phyloP scores from a whole-genome alignment of 2,888 invertebrate species.

The Hirtodrosophila confusa region DNA sequence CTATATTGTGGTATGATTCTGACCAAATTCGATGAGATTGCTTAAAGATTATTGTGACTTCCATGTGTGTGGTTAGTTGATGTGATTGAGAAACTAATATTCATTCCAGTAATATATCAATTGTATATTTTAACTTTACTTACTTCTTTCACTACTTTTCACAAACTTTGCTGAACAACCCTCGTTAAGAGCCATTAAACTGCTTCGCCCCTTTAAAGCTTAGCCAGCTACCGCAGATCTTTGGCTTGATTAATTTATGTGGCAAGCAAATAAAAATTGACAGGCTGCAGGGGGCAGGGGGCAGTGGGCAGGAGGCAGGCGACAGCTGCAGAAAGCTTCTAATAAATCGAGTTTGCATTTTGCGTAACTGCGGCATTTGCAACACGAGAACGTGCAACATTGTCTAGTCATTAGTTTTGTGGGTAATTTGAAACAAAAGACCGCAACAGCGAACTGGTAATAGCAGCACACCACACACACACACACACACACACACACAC shows the following conservation, averaged over 20 bases:
- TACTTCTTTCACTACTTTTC: no score
- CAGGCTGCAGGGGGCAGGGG: background rate
- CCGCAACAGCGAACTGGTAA: slow-evolving; percentile 18
- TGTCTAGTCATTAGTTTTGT: slow-evolving; percentile 31
- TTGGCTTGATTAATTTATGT: slow-evolving; percentile 44
- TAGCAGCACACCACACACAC: slow-evolving; percentile 16
- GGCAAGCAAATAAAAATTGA: slow-evolving; percentile 9
- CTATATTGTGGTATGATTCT: no score
- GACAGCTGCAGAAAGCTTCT: slow-evolving; percentile 52
- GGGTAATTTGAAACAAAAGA: slow-evolving; percentile 54
- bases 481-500: slow-evolving; percentile 12
- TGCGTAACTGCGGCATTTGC: slow-evolving; percentile 59
- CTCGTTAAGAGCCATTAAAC: slow-evolving; percentile 19
- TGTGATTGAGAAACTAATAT: no score
- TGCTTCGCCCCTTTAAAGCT: slow-evolving; percentile 15
- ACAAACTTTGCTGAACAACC: background rate
- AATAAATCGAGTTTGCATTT: slow-evolving; percentile 39
- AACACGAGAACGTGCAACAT: slow-evolving; percentile 33
- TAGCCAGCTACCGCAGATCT: background rate
- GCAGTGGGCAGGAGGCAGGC: slow-evolving; percentile 26
- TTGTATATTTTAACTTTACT: no score
- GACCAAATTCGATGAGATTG: no score
- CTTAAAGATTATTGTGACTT: no score
- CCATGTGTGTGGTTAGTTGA: no score
- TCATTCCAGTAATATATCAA: no score